These are phyloP conservation scores for Eira barbara DNA, from an alignment of 2,113 vertebrate genomes.

Conservation along the genomic window DNA sequence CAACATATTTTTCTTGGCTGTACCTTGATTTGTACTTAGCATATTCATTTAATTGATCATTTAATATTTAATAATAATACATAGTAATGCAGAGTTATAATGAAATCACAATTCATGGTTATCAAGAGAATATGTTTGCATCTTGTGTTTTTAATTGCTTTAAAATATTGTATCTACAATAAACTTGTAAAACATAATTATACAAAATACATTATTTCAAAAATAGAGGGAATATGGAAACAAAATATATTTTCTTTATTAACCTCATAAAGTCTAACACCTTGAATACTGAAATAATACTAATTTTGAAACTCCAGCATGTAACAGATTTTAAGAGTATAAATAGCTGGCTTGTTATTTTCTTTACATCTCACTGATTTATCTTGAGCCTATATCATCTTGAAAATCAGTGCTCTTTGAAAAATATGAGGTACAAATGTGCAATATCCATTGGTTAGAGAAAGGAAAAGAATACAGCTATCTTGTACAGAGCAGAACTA, in stretches of 20 bases:
- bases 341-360: not conserved
- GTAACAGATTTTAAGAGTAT: not conserved
- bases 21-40: conserved; percentile 38
- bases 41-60: conserved; percentile 44
- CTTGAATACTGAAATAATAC: not conserved
- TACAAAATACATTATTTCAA: not conserved
- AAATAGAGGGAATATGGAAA: not conserved
- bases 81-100: not conserved
- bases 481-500: not conserved
- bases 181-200: conserved; percentile 32
- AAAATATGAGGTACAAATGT: not conserved
- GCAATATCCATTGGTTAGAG: not conserved
- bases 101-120: conserved; percentile 36
- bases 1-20: conserved; percentile 6
- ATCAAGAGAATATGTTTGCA: not conserved
- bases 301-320: not conserved
- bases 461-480: not conserved
- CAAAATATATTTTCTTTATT: not conserved
- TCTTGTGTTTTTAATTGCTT: not conserved
- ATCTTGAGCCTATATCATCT: not conserved
- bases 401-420: not conserved
- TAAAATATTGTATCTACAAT: not conserved
- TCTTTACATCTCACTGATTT: not conserved
- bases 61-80: conserved; percentile 63
- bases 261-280: not conserved